A percentile compares a stretch with the other conserved stretches of the same genome.
Evolutionary conservation across 2,888 invertebrate genomes (phyloP).

Genomic region (Endotricha flammealis): DNA sequence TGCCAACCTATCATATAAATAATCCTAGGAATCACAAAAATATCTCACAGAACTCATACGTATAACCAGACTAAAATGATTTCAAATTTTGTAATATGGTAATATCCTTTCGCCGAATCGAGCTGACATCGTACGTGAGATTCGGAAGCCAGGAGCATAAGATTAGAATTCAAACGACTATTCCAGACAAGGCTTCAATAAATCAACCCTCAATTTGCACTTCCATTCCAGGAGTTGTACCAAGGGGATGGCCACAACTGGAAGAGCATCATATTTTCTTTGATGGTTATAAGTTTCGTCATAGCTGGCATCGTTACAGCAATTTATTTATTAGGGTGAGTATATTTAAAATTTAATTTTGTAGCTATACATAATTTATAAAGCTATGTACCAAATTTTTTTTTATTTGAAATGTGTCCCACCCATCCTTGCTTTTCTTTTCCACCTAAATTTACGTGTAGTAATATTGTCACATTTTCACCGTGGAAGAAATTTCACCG

Average conservation of each 20-base stretch:
- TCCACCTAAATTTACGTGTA: no score
- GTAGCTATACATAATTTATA: no score
- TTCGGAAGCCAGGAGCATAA: neutral
- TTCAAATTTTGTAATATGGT: constrained; percentile 7
- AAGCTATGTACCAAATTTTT: no score
- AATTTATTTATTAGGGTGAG: constrained; percentile 90
- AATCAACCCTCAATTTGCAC: neutral
- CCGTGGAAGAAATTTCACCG: no score
- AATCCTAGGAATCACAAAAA: no score
- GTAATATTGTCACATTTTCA: no score
- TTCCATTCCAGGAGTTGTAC: constrained; percentile 83
- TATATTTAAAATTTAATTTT: constrained; percentile 12
- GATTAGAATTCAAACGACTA: constrained; percentile 7
- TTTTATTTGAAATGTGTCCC: no score
- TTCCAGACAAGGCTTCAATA: constrained; percentile 5
- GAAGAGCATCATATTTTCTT: constrained; percentile 91
- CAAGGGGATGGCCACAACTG: constrained; percentile 91
- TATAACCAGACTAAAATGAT: no score
- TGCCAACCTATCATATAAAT: no score
- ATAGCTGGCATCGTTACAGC: constrained; percentile 93
- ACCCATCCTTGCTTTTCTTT: no score
- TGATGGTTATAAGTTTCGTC: constrained; percentile 91
- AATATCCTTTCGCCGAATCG: constrained; percentile 7
- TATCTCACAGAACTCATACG: no score
- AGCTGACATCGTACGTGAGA: constrained; percentile 6